Conservation (phyloP, 1,140 invertebrate species). For the Hylaeus volcanicus region DNA sequence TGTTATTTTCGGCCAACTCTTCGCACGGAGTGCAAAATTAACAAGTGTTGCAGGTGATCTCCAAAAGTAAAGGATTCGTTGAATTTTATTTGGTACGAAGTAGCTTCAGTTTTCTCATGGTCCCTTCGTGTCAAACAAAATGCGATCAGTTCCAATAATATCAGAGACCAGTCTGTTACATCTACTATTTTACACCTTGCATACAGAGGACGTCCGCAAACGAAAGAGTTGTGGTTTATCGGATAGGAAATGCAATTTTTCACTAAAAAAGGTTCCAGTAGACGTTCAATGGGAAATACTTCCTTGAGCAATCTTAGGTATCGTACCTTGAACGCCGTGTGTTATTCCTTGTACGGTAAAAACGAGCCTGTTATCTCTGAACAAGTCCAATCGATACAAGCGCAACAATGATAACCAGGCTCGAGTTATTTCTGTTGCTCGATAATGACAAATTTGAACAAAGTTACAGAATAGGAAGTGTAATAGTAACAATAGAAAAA, state of each 20-base stretch:
- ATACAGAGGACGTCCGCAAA: neutral
- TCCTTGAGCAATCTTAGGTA: neutral
- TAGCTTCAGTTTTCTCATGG: neutral
- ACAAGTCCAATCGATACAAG: neutral
- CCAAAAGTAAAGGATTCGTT: neutral
- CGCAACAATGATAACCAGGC: too few relatives aligned
- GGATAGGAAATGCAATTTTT: neutral
- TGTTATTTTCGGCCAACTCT: neutral
- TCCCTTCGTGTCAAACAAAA: neutral
- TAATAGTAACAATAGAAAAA: too few relatives aligned
- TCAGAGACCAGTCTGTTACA: neutral
- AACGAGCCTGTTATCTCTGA: neutral
- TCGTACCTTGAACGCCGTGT: neutral
- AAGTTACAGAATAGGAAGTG: neutral
- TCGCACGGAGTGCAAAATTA: neutral
- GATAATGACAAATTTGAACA: neutral
- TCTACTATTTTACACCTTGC: constrained; percentile 21
- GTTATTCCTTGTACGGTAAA: neutral
- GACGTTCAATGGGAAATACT: neutral
- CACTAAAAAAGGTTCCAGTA: neutral
- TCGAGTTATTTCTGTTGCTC: too few relatives aligned
- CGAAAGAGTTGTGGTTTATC: neutral
- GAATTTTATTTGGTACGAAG: neutral
- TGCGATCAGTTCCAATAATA: neutral
- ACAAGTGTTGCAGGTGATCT: neutral